Evolutionary conservation across 2,113 vertebrate genomes (phyloP), one percentile per base, ranked within the genome.

Genomic region (Ranitomeya variabilis): DNA sequence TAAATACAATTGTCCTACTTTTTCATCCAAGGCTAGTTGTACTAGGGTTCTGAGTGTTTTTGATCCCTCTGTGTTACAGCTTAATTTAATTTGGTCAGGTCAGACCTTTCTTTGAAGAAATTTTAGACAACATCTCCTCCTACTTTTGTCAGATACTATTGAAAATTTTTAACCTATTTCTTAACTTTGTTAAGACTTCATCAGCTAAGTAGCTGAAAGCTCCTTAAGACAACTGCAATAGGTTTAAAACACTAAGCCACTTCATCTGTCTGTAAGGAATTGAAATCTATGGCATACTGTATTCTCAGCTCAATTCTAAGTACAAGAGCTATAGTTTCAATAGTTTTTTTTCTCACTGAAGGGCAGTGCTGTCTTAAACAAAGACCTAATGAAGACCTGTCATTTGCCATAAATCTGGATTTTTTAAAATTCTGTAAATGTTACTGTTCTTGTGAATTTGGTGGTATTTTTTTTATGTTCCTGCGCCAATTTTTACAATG

Each of bases 81-180:
- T 74, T 76, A 76, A 76, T 76, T 76, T 76, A 76, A 74, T 74
- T 45, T 74, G 71, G 18, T 52, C 45, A 76, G 73, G 37, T 76
- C 73, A 52, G 37, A 21, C 73, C 16, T 76, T 76, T 76, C 73
- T 76, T 76, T 76, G 45, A 76, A 51, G 73, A 76, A 19, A 76
- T 21, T 76, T 76, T 76, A 9, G 45, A 76, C 73, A 76, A 21
- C 18, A 16, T 76, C 45, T 76, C 45, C 45, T 76, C 73, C 73
- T 51, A 76, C 4, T 51, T 76, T 76, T 76, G 73, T 74, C 31
- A 45, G 71, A 3, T 52, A 76, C 73, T 76, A 51, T 76, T 76
- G 73, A 76, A 76, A 76, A 76, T 11, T 76, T 76, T 37, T 76
- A 76, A 76, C 73, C 73, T 76, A 76, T 76, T 76, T 76, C 73